Evolutionary conservation across 2,888 invertebrate species (phyloP).

Genomic region (Mactromeris polynyma): DNA sequence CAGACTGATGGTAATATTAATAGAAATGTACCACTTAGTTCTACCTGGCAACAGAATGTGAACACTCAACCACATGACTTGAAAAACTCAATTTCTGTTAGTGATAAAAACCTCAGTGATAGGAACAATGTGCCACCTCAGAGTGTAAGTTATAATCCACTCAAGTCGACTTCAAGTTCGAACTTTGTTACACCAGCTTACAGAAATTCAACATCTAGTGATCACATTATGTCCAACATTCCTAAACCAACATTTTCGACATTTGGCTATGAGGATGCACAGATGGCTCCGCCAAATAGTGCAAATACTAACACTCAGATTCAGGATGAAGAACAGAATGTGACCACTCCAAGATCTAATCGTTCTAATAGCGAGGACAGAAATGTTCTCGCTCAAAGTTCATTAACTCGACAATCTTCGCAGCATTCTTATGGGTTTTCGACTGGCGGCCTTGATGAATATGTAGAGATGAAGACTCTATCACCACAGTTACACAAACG

Average conservation of each 20-base stretch:
- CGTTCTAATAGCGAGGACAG: constrained; percentile 27
- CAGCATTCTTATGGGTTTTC: constrained; percentile 61
- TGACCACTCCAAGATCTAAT: constrained; percentile 50
- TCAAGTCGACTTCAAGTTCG: background rate
- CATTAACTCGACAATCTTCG: constrained; percentile 48
- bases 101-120: constrained; percentile 40
- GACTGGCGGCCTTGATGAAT: constrained; percentile 56
- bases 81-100: constrained; percentile 19
- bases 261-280: constrained; percentile 72
- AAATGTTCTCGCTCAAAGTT: constrained; percentile 1
- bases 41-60: constrained; percentile 6
- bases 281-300: constrained; percentile 7
- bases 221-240: constrained; percentile 43
- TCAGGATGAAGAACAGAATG: constrained; percentile 17
- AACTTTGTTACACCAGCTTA: background rate
- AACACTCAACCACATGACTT: background rate
- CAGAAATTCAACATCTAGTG: constrained; percentile 65
- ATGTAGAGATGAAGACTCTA: constrained; percentile 56
- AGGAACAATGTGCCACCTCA: background rate
- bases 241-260: constrained; percentile 75
- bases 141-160: constrained; percentile 31
- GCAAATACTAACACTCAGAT: constrained; percentile 49
- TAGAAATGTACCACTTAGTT: constrained; percentile 25
- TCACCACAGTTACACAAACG: constrained; percentile 46
- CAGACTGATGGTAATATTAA: constrained; percentile 62